These are phyloP conservation scores for Cottus gobio DNA, from an alignment of 2,113 vertebrate species.

Conservation along the genomic window DNA sequence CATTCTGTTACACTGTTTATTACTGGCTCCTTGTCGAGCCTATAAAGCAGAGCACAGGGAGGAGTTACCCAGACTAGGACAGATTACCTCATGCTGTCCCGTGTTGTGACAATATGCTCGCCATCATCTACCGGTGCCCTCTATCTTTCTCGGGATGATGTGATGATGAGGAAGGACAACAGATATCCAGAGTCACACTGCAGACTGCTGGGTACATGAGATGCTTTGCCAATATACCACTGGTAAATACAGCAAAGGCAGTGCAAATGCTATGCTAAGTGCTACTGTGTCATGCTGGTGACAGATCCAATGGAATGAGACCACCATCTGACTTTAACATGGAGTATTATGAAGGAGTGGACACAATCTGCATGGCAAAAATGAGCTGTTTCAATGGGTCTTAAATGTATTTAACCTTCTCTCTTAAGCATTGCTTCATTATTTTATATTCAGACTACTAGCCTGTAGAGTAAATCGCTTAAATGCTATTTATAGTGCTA, in stretches of 20 bases:
- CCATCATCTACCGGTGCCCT: constrained; percentile 49
- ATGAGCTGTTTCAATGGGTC: background rate
- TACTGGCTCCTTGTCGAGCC: constrained; percentile 36
- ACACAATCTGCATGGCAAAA: background rate
- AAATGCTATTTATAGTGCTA: constrained; percentile 7
- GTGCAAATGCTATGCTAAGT: constrained; percentile 1
- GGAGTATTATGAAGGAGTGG: background rate
- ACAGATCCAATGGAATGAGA: constrained; percentile 18
- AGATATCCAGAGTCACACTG: constrained; percentile 15
- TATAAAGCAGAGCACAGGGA: constrained; percentile 52
- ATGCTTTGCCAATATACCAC: constrained; percentile 20
- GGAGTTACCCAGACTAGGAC: constrained; percentile 36
- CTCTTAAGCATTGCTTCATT: background rate
- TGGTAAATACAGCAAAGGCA: background rate
- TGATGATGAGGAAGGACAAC: constrained; percentile 41
- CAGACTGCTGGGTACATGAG: constrained; percentile 7
- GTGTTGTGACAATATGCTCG: constrained; percentile 33
- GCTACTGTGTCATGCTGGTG: background rate
- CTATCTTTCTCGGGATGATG: constrained; percentile 38
- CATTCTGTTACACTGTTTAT: constrained; percentile 38
- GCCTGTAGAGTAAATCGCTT: background rate
- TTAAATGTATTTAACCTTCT: background rate
- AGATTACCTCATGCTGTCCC: constrained; percentile 59
- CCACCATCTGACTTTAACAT: constrained; percentile 11
- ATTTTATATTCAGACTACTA: background rate